Base-by-base conservation (phyloP, 1,140 invertebrate genomes). In the Lepidurus apus region DNA sequence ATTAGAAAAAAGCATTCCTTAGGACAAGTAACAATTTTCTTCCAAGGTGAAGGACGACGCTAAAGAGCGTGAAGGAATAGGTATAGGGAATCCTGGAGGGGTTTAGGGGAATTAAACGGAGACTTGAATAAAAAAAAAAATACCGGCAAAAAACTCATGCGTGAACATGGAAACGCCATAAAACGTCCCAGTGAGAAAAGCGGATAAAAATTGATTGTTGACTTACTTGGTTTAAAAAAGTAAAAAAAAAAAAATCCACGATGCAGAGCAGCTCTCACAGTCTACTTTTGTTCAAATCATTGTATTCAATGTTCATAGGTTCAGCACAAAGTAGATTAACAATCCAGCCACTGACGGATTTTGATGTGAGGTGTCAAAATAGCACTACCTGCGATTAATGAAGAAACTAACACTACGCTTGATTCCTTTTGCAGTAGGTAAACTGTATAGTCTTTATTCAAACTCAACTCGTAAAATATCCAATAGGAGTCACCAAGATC, bases 81-180 rank as follows among this genome's bases (percentile, higher is more conserved):
- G 13, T 1, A 65, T 13, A 7, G 53, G 21, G 53, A 17, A 17
- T 21, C 5, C 13, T 21, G 53, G 17, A 17, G 21, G 53, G 6
- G 53, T n/a, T 21, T 13, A 13, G 21, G 21, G 17, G n/a, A 65
- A 17, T 13, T 65, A 65, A 65, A 65, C 7, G 53, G 21, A 65
- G 10, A 0, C 8, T 65, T n/a, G 53, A 7, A 17, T 65, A 17
- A 65, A 13, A 17, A 65, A 13, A 17, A 17, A 47, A 65, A 65
- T 65, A 65, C 53, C 53, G 53, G n/a, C 53, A 65, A 65, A 65
- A 65, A 65, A 65, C 53, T 65, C 53, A 65, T 13, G 53, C 53
- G 53, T 65, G 53, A 65, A 65, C 13, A 65, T n/a, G 53, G 13
- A 65, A 65, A 65, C 21, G 53, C 13, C 21, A 21, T 65, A 65